Conservation (phyloP, 2,113 vertebrate genomes). For the Struthidea cinerea region DNA sequence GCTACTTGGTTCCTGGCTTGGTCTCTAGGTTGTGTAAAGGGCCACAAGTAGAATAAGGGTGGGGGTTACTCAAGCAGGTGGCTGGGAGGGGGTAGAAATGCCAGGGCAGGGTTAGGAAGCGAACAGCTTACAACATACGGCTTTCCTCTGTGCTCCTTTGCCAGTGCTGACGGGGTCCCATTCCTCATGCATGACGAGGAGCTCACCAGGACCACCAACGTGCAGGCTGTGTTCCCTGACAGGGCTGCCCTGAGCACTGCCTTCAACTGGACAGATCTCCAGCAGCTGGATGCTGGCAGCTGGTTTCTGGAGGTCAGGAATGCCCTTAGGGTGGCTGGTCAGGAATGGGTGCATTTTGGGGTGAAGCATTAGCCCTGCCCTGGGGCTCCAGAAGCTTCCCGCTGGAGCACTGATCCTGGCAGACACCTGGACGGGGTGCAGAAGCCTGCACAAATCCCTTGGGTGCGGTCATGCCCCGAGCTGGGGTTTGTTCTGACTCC, state of each 20-base stretch:
- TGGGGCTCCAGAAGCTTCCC: neutral
- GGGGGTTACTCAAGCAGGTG: neutral
- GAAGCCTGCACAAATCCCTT: neutral
- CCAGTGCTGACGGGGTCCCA: conserved; percentile 75
- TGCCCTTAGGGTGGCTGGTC: neutral
- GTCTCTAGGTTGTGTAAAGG: neutral
- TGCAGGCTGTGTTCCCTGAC: conserved; percentile 69
- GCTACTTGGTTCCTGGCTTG: neutral
- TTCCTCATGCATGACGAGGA: conserved; percentile 91
- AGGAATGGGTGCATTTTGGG: neutral
- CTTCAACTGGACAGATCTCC: conserved; percentile 79
- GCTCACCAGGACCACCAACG: conserved; percentile 84
- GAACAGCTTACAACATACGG: neutral
- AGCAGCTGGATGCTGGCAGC: conserved; percentile 83
- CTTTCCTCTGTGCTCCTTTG: neutral
- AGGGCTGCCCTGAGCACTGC: conserved; percentile 45
- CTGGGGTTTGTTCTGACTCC: conserved; percentile 13
- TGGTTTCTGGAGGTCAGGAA: conserved; percentile 90
- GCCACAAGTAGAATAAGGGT: neutral
- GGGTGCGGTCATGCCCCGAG: neutral
- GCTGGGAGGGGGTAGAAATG: neutral
- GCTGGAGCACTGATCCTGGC: neutral
- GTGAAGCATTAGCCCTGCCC: neutral
- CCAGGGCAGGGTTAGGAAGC: neutral
- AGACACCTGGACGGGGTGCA: neutral